Conservation (phyloP, 2,113 vertebrate genomes). For the Gavia stellata region DNA sequence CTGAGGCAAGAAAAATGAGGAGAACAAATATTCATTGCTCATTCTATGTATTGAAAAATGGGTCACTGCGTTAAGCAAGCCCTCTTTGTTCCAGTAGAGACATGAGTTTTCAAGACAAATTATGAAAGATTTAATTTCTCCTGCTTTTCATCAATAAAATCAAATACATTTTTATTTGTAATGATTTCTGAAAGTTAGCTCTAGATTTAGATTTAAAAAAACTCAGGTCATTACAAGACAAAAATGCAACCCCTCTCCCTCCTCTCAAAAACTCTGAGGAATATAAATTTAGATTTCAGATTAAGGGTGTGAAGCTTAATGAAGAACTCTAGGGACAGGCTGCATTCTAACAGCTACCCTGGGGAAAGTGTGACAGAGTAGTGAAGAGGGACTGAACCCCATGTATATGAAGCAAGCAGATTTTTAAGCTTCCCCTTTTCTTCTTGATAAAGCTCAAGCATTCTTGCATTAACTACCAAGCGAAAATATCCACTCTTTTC, state of each 20-base stretch:
- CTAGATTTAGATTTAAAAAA: not conserved
- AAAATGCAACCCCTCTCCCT: not conserved
- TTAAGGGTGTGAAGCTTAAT: not conserved
- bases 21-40: not conserved
- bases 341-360: not conserved
- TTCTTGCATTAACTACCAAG: not conserved
- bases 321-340: not conserved
- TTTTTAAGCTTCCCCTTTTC: not conserved
- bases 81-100: not conserved
- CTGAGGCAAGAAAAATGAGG: conserved; percentile 19
- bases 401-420: not conserved
- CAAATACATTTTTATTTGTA: not conserved
- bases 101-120: not conserved
- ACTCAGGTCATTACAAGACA: not conserved
- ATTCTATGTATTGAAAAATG: not conserved
- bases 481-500: not conserved
- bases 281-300: not conserved
- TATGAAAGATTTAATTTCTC: not conserved
- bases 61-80: not conserved
- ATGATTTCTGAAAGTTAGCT: not conserved
- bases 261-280: not conserved
- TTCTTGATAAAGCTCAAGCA: not conserved
- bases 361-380: not conserved
- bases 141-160: not conserved
- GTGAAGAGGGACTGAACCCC: not conserved